Conservation (phyloP, 1,140 invertebrate species). For the Lucilia sericata region DNA sequence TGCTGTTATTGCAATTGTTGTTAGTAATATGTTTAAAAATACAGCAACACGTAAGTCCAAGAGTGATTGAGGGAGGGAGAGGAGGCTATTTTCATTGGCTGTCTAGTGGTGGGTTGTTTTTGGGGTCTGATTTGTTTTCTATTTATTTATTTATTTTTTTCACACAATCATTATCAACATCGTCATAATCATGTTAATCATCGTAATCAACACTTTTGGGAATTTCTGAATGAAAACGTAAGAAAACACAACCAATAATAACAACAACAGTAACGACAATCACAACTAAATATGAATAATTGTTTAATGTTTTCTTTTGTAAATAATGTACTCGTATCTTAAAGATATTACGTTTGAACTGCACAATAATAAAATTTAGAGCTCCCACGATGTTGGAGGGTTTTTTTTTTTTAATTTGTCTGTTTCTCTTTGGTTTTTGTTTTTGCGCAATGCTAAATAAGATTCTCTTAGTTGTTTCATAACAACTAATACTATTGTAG, state of each 20-base stretch:
- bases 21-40: conserved; percentile 67
- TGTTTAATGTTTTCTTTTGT: too few relatives aligned
- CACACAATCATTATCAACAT: conserved; percentile 20
- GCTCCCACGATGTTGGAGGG: too few relatives aligned
- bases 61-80: conserved; percentile 20
- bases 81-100: background rate
- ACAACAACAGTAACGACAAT: background rate
- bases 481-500: background rate
- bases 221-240: conserved; percentile 42
- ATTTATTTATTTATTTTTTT: background rate
- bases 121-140: background rate
- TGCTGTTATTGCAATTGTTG: conserved; percentile 8
- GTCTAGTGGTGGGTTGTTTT: background rate
- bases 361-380: too few relatives aligned
- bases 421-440: background rate
- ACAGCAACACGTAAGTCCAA: conserved; percentile 63
- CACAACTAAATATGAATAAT: too few relatives aligned
- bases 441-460: background rate
- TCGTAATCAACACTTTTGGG: conserved; percentile 13
- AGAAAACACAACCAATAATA: background rate
- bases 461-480: background rate
- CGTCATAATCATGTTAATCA: conserved; percentile 4
- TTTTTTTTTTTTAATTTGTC: too few relatives aligned
- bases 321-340: background rate
- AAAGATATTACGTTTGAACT: background rate